Evolutionary conservation across 2,797 vertebrate genomes (phyloP).

Genomic region (Loriculus beryllinus): DNA sequence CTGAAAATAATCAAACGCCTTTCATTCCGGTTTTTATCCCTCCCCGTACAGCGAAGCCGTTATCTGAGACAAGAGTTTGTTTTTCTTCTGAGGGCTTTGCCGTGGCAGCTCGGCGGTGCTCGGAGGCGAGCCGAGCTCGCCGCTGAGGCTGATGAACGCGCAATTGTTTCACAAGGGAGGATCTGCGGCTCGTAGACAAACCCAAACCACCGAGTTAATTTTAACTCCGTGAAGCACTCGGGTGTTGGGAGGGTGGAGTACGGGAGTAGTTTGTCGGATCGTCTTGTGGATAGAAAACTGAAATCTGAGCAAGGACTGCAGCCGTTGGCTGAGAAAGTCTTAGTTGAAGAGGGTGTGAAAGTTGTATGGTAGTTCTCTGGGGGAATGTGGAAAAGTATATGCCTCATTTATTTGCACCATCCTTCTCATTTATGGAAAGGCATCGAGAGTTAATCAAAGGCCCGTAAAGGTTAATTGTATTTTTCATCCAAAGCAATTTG

Average conservation of each 20-base stretch:
- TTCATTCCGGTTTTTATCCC: background rate
- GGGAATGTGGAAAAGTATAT: background rate
- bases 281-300: background rate
- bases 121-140: background rate
- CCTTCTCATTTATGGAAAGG: background rate
- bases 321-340: background rate
- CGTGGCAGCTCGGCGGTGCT: background rate
- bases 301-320: background rate
- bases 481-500: background rate
- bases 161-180: background rate
- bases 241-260: background rate
- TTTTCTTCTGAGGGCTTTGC: background rate
- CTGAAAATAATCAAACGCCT: background rate
- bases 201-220: background rate
- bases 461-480: background rate
- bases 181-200: background rate
- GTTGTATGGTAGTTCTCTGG: background rate
- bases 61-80: background rate
- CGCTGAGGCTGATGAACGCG: background rate
- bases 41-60: background rate
- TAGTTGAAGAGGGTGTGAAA: background rate
- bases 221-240: background rate
- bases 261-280: background rate
- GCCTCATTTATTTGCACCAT: background rate
- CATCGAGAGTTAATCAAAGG: background rate